A percentile compares a stretch with the other conserved stretches of the same genome.
Conservation (phyloP, 2,888 invertebrate species). For the Dastarcus helophoroides region DNA sequence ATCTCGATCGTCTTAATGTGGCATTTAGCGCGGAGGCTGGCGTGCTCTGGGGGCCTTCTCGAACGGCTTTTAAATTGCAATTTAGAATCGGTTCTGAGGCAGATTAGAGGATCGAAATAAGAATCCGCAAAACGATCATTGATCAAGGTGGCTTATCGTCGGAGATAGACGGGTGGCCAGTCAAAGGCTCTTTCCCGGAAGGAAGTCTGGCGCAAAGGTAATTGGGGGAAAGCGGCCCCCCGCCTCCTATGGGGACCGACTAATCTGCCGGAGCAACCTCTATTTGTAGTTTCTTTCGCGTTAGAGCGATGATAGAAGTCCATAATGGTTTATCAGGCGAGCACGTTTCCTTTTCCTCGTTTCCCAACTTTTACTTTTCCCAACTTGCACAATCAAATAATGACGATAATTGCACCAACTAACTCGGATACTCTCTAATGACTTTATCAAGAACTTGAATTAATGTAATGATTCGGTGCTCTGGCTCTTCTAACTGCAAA, state of each 20-base stretch:
- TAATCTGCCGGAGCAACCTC: slow-evolving; percentile 34
- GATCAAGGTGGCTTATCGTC: slow-evolving; percentile 24
- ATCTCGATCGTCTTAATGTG: too few species aligned
- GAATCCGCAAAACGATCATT: slow-evolving; percentile 23
- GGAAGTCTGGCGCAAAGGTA: slow-evolving; percentile 21
- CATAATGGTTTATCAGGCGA: slow-evolving; percentile 29
- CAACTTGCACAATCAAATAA: slow-evolving; percentile 28
- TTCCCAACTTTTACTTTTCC: slow-evolving; percentile 25
- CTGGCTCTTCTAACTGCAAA: slow-evolving; percentile 11
- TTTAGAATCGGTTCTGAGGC: slow-evolving; percentile 11
- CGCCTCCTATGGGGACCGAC: slow-evolving; percentile 26
- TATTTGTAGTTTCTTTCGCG: slow-evolving; percentile 31
- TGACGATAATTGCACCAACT: slow-evolving; percentile 30
- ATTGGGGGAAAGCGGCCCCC: slow-evolving; percentile 15
- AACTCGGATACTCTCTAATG: slow-evolving; percentile 29
- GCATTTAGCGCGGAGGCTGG: too few species aligned
- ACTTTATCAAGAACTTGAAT: slow-evolving; percentile 30
- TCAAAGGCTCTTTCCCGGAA: slow-evolving; percentile 17
- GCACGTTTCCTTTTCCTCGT: slow-evolving; percentile 26
- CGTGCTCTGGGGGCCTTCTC: too few species aligned
- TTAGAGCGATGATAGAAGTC: slow-evolving; percentile 30
- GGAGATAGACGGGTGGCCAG: slow-evolving; percentile 20
- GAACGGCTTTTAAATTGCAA: slow-evolving; percentile 8
- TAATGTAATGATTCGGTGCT: slow-evolving; percentile 31
- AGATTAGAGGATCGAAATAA: slow-evolving; percentile 20